Base-by-base conservation (phyloP, 1,140 invertebrate genomes). In the Cydia strobilella region DNA sequence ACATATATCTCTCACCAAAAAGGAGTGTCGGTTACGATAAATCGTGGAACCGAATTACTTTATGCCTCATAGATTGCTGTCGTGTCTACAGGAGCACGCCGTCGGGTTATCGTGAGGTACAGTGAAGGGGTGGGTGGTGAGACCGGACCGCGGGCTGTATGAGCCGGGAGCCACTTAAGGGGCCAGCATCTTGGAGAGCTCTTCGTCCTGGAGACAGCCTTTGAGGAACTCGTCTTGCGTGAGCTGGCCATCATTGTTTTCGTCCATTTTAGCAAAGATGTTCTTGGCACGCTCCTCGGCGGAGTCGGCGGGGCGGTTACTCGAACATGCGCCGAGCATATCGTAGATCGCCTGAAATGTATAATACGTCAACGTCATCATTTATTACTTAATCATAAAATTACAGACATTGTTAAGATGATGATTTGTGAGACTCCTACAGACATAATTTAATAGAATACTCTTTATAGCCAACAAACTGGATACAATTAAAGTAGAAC, bases 201-300 rank as follows among this genome's bases (percentile, higher is more conserved):
- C 97, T 92, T 99, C 98, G 90, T 99, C 99, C 89, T 99, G 98
- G 84, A 99, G 96, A 91, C 99, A 99, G 65, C 99, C 99, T 92
- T 99, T 99, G 31, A 99, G 96, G 93, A 99, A 99, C 94, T 99
- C 99, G 78, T 99, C 98, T 93, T 99, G 97, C 59, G 98, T 99
- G 83, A 99, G 94, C 89, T 99, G 98, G 63, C 98, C 98, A 93
- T 99, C 99, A 93, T 98, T 98, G 94, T 99, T 99, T 90, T 98
- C 97, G 90, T 99, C 99, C 98, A 99, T 99, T 93, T 99, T 99
- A 65, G 97, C 97, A 93, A 99, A 99, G 80, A 99, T 99, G 92
- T 98, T 99, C 93, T 98, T 98, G 76, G 99, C 98, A 80, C 99
- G 94, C 88, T 99, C 98, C 88, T 99, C 98, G 13, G 99, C 98